phyloP scores from a whole-genome alignment of 2,888 invertebrate species.

The Fragum whitleyi region DNA sequence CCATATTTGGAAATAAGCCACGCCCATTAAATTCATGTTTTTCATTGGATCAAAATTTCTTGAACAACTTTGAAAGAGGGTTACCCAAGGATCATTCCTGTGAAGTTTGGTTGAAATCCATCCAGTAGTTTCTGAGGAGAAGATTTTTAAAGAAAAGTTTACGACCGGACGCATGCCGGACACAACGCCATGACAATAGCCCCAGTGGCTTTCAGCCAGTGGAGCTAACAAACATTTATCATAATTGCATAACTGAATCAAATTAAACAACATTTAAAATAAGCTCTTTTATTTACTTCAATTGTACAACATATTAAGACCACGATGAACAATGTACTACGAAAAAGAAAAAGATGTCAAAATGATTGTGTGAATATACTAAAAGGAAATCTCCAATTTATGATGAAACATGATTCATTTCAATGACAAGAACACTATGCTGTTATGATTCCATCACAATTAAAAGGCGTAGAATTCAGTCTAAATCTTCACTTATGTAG shows the following conservation, averaged over 20 bases:
- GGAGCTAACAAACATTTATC: conserved; percentile 43
- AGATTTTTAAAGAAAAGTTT: no score
- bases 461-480: conserved; percentile 6
- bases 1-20: no score
- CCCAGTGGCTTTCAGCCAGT: no score
- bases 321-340: conserved; percentile 33
- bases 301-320: conserved; percentile 38
- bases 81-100: no score
- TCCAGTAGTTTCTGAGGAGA: no score
- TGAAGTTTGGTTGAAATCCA: no score
- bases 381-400: background rate
- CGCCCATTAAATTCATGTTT: no score
- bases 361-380: conserved; percentile 1
- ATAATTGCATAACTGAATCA: background rate
- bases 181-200: no score
- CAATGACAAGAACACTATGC: conserved; percentile 21
- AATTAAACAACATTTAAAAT: conserved; percentile 18
- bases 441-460: conserved; percentile 24
- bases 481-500: background rate
- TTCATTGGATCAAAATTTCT: no score
- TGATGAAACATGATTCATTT: conserved; percentile 7
- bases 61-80: no score
- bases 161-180: no score
- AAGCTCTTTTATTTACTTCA: conserved; percentile 27
- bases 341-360: conserved; percentile 23